A percentile compares a stretch with the other conserved stretches of the same genome.
phyloP scores from a whole-genome alignment of 1,140 invertebrate genomes.

The Drosophila cardini region DNA sequence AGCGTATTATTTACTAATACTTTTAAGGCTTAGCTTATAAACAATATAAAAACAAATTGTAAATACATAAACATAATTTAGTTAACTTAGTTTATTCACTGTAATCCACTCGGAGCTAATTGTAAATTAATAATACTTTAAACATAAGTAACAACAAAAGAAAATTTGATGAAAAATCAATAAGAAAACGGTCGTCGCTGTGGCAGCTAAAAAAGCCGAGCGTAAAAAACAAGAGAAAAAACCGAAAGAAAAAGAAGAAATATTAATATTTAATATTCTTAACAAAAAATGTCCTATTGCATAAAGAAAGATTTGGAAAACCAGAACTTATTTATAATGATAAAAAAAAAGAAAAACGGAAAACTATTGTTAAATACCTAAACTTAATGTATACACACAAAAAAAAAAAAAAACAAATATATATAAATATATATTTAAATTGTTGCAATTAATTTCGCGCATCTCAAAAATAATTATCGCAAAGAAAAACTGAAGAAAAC shows the following conservation, averaged over 20 bases:
- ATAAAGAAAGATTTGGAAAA: slow-evolving; percentile 65
- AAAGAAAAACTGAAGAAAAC: slow-evolving; percentile 24
- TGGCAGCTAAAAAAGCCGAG: slow-evolving; percentile 3
- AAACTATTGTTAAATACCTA: slow-evolving; percentile 53
- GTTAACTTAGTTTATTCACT: slow-evolving; percentile 36
- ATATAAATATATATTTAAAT: slow-evolving; percentile 55
- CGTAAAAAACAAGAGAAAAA: slow-evolving; percentile 3
- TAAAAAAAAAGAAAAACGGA: slow-evolving; percentile 29
- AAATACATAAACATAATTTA: slow-evolving; percentile 44
- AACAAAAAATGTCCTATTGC: slow-evolving; percentile 72
- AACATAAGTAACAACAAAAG: slow-evolving; percentile 40
- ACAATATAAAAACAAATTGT: slow-evolving; percentile 23
- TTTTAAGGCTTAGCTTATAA: slow-evolving; percentile 36
- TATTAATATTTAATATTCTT: slow-evolving; percentile 84
- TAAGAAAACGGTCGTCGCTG: slow-evolving; percentile 16
- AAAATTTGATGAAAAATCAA: slow-evolving; percentile 28
- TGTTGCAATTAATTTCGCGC: slow-evolving; percentile 55
- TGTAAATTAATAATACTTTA: slow-evolving; percentile 45
- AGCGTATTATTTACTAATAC: slow-evolving; percentile 45
- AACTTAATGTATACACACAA: slow-evolving; percentile 44
- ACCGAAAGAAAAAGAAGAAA: slow-evolving; percentile 49
- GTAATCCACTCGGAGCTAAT: slow-evolving; percentile 46
- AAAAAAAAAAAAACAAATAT: slow-evolving; percentile 43
- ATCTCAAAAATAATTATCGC: slow-evolving; percentile 59
- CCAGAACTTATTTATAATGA: slow-evolving; percentile 47